phyloP scores from a whole-genome alignment of 2,888 invertebrate genomes.

The Drepana falcataria region DNA sequence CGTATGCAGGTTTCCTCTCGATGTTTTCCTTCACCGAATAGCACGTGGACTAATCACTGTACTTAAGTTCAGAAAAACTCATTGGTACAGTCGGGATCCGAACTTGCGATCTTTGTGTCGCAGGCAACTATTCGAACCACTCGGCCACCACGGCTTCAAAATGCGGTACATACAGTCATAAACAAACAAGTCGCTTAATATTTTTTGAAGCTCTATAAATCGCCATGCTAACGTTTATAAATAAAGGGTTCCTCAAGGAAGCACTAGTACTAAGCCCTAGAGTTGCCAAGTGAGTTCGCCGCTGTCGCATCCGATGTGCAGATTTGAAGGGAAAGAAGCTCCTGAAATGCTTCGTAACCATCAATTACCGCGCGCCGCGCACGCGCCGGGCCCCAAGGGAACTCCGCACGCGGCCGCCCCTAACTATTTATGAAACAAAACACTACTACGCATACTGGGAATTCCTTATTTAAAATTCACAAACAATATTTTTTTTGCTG shows the following conservation, averaged over 20 bases:
- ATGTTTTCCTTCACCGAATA: too few relatives aligned
- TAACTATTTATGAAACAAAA: slow-evolving; percentile 58
- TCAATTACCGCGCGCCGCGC: slow-evolving; percentile 56
- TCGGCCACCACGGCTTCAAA: too few relatives aligned
- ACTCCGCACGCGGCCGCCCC: slow-evolving; percentile 58
- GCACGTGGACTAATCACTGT: too few relatives aligned
- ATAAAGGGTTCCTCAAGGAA: slow-evolving; percentile 21
- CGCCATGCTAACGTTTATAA: background rate
- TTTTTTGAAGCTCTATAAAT: too few relatives aligned
- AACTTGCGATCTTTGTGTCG: too few relatives aligned
- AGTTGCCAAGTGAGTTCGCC: slow-evolving; percentile 48
- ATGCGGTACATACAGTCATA: too few relatives aligned
- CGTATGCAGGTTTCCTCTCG: too few relatives aligned
- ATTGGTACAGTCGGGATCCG: too few relatives aligned
- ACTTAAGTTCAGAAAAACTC: too few relatives aligned
- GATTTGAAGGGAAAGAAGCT: slow-evolving; percentile 62
- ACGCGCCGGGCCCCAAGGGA: slow-evolving; percentile 64
- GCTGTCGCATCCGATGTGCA: slow-evolving; percentile 62
- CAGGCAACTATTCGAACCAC: too few relatives aligned
- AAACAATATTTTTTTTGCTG: slow-evolving; percentile 19
- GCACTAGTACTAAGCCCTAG: slow-evolving; percentile 27
- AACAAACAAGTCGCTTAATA: too few relatives aligned
- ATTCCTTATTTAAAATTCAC: slow-evolving; percentile 27
- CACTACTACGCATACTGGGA: slow-evolving; percentile 28
- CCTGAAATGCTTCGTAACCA: slow-evolving; percentile 54